Base-by-base conservation (phyloP, 92 coral and sea anemone genomes). In the Actinostola sp. region DNA sequence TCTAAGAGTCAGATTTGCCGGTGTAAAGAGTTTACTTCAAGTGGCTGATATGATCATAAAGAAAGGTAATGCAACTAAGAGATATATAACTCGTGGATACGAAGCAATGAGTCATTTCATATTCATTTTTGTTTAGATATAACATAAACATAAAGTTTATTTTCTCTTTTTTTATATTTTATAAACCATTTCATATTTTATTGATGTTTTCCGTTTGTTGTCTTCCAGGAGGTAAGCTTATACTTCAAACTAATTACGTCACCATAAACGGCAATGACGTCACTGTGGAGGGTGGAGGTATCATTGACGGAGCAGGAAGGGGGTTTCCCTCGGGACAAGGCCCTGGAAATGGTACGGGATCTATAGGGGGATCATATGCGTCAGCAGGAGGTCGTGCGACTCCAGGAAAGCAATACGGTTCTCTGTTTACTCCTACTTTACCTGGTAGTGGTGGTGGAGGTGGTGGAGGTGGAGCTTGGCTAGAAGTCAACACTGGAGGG, bases 391-490 rank as follows among this genome's bases (percentile, higher is more conserved):
- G 89, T 35, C 72, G 45, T 27, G 85, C 85, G 20, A 15, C 49
- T 6, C 9, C 26, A 19, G 73, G 69, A 21, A 85, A 62, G 77
- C 71, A 85, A 19, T 79, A 85, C 52, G 89, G 79, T 31, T 85
- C 89, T 24, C 27, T 85, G 16, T 85, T 30, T 53, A 34, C 55
- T 35, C 89, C 89, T 34, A 61, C 56, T 34, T 61, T 65, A 43
- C 82, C 89, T 16, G 89, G 89, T 41, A 85, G 89, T 61, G 89
- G 89, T 38, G 89, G 85, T 21, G 89, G 89, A 16, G 67, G 78
- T 55, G 65, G 73, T 41, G 89, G 82, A 19, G 89, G 89, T 42
- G 89, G 89, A 23, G 72, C 85, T 2, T 76, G 85, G 77, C 83
- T 85, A 31, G 65, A 63, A 44, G 36, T 85, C 23, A 73, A 70